Percentiles rank a stretch among this genome's conserved stretches.
phyloP scores from a whole-genome alignment of 2,113 vertebrate genomes.

The Oryctolagus cuniculus region DNA sequence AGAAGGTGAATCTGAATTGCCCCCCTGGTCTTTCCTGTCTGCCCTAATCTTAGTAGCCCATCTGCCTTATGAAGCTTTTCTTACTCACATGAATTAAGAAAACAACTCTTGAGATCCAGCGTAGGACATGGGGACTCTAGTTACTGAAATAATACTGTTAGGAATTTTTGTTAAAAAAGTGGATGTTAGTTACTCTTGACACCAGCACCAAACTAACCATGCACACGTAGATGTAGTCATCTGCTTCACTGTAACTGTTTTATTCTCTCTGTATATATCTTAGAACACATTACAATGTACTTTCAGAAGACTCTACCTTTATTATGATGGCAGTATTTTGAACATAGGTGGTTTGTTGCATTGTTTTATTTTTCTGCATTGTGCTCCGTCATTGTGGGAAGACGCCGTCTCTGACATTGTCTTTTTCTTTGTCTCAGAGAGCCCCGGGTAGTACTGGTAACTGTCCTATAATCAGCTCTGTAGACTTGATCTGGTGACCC shows the following conservation, averaged over 20 bases:
- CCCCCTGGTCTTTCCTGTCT: conserved; percentile 70
- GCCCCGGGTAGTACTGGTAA: not conserved
- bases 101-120: not conserved
- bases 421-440: conserved; percentile 41
- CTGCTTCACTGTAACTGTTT: not conserved
- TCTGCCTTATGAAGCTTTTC: conserved; percentile 45
- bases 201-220: not conserved
- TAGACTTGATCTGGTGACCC: not conserved
- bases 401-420: not conserved
- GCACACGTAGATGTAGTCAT: not conserved
- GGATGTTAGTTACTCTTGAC: not conserved
- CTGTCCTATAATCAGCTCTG: not conserved
- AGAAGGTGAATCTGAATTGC: conserved; percentile 60
- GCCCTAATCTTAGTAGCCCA: conserved; percentile 51
- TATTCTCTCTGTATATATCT: not conserved
- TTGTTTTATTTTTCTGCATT: conserved; percentile 26
- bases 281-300: not conserved
- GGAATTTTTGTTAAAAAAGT: not conserved
- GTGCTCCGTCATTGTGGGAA: not conserved
- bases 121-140: not conserved
- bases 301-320: not conserved
- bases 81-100: conserved; percentile 40
- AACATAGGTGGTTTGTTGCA: conserved; percentile 24
- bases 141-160: not conserved
- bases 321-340: conserved; percentile 25